phyloP scores from a whole-genome alignment of 2,888 invertebrate genomes.

The Drosophila barbarae region DNA sequence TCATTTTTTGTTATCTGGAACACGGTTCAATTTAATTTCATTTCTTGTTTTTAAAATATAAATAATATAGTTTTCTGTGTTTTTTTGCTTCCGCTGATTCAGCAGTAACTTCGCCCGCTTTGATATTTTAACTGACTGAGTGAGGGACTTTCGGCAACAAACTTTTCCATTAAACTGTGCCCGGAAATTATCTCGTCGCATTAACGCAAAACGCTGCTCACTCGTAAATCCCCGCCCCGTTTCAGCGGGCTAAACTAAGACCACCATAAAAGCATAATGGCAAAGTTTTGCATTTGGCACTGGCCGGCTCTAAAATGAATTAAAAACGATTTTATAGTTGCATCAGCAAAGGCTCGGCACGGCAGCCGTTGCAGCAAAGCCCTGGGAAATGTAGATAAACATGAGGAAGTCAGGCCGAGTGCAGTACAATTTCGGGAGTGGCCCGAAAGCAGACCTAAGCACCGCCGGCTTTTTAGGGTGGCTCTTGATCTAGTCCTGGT shows the following conservation, averaged over 20 bases:
- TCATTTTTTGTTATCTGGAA: background rate
- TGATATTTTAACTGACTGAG: constrained; percentile 36
- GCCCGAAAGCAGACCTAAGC: constrained; percentile 33
- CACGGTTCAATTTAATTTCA: background rate
- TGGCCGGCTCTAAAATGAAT: constrained; percentile 40
- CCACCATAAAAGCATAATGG: constrained; percentile 31
- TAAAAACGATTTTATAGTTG: constrained; percentile 44
- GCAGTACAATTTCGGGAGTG: constrained; percentile 32
- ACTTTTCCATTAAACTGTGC: constrained; percentile 35
- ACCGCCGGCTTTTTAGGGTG: constrained; percentile 4
- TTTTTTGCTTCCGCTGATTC: background rate
- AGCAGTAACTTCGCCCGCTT: constrained; percentile 19
- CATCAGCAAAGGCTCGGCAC: constrained; percentile 17
- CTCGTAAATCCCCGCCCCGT: constrained; percentile 19
- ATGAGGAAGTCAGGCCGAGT: constrained; percentile 17
- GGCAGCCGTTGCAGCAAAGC: constrained; percentile 11
- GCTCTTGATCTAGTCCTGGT: constrained; percentile 3
- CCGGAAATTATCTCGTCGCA: constrained; percentile 55
- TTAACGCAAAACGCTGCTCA: constrained; percentile 34
- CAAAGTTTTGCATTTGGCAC: constrained; percentile 40
- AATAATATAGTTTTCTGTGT: background rate
- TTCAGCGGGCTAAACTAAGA: constrained; percentile 15
- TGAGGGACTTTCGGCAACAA: constrained; percentile 35
- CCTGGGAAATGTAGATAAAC: constrained; percentile 44
- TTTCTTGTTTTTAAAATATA: background rate